A percentile compares a stretch with the other conserved stretches of the same genome.
phyloP scores from a whole-genome alignment of 2,797 vertebrate genomes.

The Muscicapa striata region DNA sequence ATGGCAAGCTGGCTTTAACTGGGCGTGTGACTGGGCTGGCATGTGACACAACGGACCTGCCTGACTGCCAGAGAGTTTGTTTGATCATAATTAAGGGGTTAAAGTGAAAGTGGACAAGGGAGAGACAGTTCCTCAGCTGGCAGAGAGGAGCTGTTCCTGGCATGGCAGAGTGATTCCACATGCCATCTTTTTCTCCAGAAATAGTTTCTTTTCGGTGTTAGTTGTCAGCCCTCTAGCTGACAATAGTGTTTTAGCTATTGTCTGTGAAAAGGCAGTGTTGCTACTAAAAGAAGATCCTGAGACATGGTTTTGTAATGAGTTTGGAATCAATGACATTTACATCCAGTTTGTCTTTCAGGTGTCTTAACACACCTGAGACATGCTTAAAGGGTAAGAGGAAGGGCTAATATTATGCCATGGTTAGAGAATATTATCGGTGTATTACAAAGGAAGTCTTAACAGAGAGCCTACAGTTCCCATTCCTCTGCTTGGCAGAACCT shows the following conservation, averaged over 20 bases:
- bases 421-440: neutral
- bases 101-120: neutral
- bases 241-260: neutral
- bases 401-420: neutral
- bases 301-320: neutral
- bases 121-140: neutral
- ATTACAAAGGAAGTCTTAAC: neutral
- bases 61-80: neutral
- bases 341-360: neutral
- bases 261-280: neutral
- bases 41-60: neutral
- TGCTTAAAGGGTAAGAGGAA: neutral
- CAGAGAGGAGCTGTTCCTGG: neutral
- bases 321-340: neutral
- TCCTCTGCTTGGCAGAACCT: neutral
- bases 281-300: neutral
- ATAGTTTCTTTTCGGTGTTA: neutral
- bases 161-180: neutral
- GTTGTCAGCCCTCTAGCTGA: neutral
- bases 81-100: neutral
- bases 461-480: neutral
- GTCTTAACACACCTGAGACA: neutral
- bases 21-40: no score
- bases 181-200: neutral
- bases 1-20: neutral